These are phyloP conservation scores for Dendrophyllia cribrosa DNA, from an alignment of 64 coral and sea anemone species.

Conservation along the genomic window DNA sequence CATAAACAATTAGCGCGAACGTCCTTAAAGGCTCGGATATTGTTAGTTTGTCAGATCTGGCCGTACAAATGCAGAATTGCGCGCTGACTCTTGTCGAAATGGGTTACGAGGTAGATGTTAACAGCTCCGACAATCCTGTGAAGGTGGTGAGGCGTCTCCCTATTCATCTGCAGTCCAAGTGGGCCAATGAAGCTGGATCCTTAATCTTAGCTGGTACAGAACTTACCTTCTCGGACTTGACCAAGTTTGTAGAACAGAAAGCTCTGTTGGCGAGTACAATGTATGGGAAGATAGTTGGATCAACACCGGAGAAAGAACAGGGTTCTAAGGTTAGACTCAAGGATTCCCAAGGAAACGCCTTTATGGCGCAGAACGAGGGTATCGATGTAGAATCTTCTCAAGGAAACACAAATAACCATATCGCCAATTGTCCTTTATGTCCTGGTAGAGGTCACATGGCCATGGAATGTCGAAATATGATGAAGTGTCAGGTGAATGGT, in stretches of 20 bases:
- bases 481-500: conserved; percentile 45
- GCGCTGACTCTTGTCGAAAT: background rate
- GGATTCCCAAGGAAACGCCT: no score
- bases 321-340: no score
- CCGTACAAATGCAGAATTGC: background rate
- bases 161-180: conserved; percentile 9
- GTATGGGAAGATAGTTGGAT: conserved; percentile 24
- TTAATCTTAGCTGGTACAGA: no score
- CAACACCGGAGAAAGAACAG: background rate
- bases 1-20: no score
- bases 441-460: conserved; percentile 42
- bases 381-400: no score
- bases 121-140: background rate
- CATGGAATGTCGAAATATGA: conserved; percentile 47
- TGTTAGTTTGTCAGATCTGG: background rate
- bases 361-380: no score
- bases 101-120: background rate
- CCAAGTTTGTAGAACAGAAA: conserved; percentile 18
- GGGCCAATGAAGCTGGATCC: no score
- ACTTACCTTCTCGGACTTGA: no score
- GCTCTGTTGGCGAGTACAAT: conserved; percentile 36
- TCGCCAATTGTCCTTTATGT: background rate
- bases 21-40: background rate
- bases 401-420: no score
- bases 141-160: conserved; percentile 8